Conservation (phyloP, 2,797 vertebrate genomes). For the Sebastiscus tertius region DNA sequence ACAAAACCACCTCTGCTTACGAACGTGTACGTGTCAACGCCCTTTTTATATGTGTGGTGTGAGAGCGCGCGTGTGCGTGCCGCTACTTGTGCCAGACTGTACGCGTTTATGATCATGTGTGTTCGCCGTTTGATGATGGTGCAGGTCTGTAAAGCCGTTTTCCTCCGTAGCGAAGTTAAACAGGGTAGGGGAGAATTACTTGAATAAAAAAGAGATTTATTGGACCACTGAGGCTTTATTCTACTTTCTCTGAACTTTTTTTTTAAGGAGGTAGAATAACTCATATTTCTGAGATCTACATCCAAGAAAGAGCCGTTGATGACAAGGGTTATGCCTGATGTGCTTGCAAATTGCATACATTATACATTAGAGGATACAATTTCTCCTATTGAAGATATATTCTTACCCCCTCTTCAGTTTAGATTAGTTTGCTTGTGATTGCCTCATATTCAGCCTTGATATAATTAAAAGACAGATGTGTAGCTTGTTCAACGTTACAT, state of each 20-base stretch:
- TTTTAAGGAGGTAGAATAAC: conserved; percentile 50
- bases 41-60: conserved; percentile 56
- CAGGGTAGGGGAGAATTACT: conserved; percentile 42
- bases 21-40: conserved; percentile 54
- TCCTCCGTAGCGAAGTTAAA: conserved; percentile 44
- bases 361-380: conserved; percentile 30
- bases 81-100: conserved; percentile 33
- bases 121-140: conserved; percentile 53
- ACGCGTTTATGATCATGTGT: conserved; percentile 43
- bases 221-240: conserved; percentile 57
- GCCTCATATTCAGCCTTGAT: background rate
- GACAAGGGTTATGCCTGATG: conserved; percentile 29
- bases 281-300: conserved; percentile 41
- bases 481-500: background rate
- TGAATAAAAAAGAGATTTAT: conserved; percentile 67
- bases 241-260: conserved; percentile 61
- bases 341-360: conserved; percentile 43
- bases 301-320: conserved; percentile 47
- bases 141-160: conserved; percentile 54
- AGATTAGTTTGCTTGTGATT: conserved; percentile 23
- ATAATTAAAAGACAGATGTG: conserved; percentile 21
- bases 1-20: conserved; percentile 67
- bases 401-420: background rate
- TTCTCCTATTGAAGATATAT: conserved; percentile 24
- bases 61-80: conserved; percentile 26